Percentiles rank a stretch among this genome's conserved stretches.
Evolutionary conservation across 2,797 vertebrate species (phyloP).

Genomic region (Pangasius djambal): DNA sequence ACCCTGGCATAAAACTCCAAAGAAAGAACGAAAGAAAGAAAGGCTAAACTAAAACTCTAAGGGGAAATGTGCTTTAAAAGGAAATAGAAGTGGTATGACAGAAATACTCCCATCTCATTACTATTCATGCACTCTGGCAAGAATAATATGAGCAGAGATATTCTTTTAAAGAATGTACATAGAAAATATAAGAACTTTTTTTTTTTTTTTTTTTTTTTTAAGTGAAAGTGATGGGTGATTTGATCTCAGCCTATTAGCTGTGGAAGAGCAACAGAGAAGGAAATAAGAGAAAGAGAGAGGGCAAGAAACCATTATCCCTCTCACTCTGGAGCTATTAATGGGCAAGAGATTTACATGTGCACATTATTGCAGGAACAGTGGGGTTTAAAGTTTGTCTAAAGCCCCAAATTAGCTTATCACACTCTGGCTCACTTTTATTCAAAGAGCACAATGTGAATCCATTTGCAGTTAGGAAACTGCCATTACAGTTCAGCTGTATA

Average conservation of each 20-base stretch:
- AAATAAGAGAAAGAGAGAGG: neutral
- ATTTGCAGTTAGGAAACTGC: slow-evolving; percentile 37
- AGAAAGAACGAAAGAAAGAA: slow-evolving; percentile 15
- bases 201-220: neutral
- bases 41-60: slow-evolving; percentile 5
- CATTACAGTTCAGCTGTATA: slow-evolving; percentile 35
- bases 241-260: slow-evolving; percentile 43
- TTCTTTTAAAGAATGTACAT: slow-evolving; percentile 41
- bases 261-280: slow-evolving; percentile 12
- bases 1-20: slow-evolving; percentile 45
- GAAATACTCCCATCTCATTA: slow-evolving; percentile 44
- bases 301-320: slow-evolving; percentile 19
- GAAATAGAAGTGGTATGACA: slow-evolving; percentile 13
- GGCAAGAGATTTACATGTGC: slow-evolving; percentile 19
- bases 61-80: slow-evolving; percentile 9
- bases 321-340: slow-evolving; percentile 32
- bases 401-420: slow-evolving; percentile 43
- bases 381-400: slow-evolving; percentile 32
- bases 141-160: slow-evolving; percentile 27
- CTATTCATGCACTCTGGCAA: slow-evolving; percentile 43
- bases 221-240: slow-evolving; percentile 37
- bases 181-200: neutral
- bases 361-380: slow-evolving; percentile 27
- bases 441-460: slow-evolving; percentile 29
- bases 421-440: slow-evolving; percentile 35